A percentile compares a stretch with the other conserved stretches of the same genome.
These are phyloP conservation scores for Oryzias javanicus DNA, from an alignment of 2,113 vertebrate species.

Conservation along the genomic window DNA sequence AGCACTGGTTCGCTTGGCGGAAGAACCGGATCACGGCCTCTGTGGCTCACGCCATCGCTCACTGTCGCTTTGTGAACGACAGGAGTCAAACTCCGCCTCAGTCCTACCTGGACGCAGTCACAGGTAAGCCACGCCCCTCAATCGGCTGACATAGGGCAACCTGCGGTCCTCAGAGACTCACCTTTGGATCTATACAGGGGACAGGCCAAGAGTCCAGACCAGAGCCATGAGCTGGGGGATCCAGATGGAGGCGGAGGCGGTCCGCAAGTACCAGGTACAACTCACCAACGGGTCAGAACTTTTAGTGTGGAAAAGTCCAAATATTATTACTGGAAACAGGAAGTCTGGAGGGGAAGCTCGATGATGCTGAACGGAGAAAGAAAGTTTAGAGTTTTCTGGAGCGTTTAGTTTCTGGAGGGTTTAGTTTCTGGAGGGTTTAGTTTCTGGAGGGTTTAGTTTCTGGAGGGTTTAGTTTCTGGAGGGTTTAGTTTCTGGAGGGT, in stretches of 20 bases:
- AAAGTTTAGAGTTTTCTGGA: no score
- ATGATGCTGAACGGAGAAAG: no score
- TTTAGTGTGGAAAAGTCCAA: no score
- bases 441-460: no score
- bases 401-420: no score
- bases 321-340: no score
- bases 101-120: constrained; percentile 74
- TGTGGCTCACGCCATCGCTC: constrained; percentile 71
- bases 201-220: constrained; percentile 50
- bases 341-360: no score
- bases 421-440: no score
- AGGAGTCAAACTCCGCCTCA: constrained; percentile 67
- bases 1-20: constrained; percentile 77
- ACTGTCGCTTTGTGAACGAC: constrained; percentile 71
- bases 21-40: constrained; percentile 84
- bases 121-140: constrained; percentile 39
- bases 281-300: no score
- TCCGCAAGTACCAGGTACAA: constrained; percentile 69
- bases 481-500: no score
- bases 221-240: constrained; percentile 83
- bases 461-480: no score
- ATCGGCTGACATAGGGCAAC: no score
- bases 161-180: neutral
- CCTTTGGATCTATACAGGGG: constrained; percentile 25
- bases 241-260: constrained; percentile 64